Evolutionary conservation across 2,888 invertebrate genomes (phyloP), one percentile per base, ranked within the genome.

Genomic region (Campoplex capitator): DNA sequence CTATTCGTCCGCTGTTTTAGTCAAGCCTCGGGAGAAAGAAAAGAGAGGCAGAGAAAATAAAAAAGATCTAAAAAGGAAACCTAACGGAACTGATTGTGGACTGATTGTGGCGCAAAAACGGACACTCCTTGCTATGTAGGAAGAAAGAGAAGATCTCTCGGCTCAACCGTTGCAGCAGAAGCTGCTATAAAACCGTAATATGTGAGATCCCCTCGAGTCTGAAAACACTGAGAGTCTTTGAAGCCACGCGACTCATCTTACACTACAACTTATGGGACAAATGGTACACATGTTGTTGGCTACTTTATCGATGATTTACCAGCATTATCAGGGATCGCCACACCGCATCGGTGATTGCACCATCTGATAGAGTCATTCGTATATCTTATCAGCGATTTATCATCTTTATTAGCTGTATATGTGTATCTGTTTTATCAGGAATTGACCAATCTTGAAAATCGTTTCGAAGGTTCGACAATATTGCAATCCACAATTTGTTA

Each of bases 21-120:
- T 83, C 79, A 32, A 81, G 76, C 32, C 58, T 54, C 35, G 4
- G 54, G 8, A 58, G 38, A 45, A 45, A 8, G n/a, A 75, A 58
- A 9, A 18, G 8, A 78, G 71, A 54, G 32, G 56, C 18, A n/a
- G 48, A 54, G 23, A 18, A 38, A 23, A n/a, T n/a, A 51, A 67
- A n/a, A 38, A 23, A 18, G 68, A 85, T 62, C 16, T 45, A 68
- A 32, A 68, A 56, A 77, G 73, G 82, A 67, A 54, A 58, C 71
- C 73, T 84, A 81, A 87, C 86, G 86, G 86, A 87, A 87, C 84
- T 75, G 86, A 87, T 87, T 84, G 84, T 87, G 84, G 76, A 87
- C 84, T 75, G 86, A 87, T 87, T 84, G 84, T 87, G 81, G 77
- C 81, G 76, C 84, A 71, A 74, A 83, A 86, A 83, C 62, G 73